Evolutionary conservation across 2,888 invertebrate genomes (phyloP), one percentile per base, ranked within the genome.

Genomic region (Melikaiella ostensackeni): DNA sequence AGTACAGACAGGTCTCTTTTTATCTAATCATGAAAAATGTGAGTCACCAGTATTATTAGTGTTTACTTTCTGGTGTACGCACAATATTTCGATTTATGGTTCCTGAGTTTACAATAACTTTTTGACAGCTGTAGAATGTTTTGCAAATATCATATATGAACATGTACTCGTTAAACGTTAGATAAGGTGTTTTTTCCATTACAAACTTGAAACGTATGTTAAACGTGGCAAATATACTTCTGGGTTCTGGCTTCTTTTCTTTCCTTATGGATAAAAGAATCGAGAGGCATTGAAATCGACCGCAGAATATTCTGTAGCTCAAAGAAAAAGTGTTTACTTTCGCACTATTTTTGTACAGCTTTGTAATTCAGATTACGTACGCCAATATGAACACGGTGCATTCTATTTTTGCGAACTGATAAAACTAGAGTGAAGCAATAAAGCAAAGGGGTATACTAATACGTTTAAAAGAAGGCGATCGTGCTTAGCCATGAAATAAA

Each of bases 331-430:
- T 27, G 76, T 83, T 84, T 83, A 81, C 82, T 84, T 81, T 79
- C 75, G 76, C 79, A 82, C 81, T 86, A 84, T 85, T 87, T 86
- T 84, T 74, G 81, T 81, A 62, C 80, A 75, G 77, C 66, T 74
- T 70, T 77, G 79, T 79, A 77, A 81, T 27, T 77, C 80, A 78
- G 75, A 76, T 78, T 42, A 64, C 33, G 76, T 27, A 24, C 79
- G 59, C 50, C 57, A 63, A 21, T 75, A 74, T 50, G 79, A 77
- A 57, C 81, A 74, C 76, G 77, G n/a, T 75, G 79, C 78, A 74
- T 83, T 84, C 86, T 87, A 87, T 87, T 87, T 87, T 86, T 82
- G 81, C 80, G 75, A 79, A 79, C 42, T 70, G 50, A 70, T 70
- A 50, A 70, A 70, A 55, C 50, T 70, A 50, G 13, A 70, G 50